phyloP scores from a whole-genome alignment of 1,140 invertebrate species.

The Sinonovacula constricta region DNA sequence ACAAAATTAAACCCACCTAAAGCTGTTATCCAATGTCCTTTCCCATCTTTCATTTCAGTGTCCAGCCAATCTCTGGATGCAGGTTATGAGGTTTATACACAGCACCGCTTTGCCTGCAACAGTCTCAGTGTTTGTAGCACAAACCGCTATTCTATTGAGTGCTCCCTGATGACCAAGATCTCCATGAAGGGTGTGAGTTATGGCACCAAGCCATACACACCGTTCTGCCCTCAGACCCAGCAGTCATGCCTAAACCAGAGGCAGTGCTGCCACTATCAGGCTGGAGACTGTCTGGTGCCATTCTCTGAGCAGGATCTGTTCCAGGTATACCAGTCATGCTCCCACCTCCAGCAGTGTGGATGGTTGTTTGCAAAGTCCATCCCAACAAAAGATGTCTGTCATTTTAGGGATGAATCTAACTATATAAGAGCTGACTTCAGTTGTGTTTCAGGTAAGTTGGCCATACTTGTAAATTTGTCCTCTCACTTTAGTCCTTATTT shows the following conservation, averaged over 20 bases:
- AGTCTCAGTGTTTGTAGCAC: slow-evolving; percentile 1
- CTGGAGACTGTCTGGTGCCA: slow-evolving; percentile 34
- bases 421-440: slow-evolving; percentile 36
- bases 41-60: neutral
- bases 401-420: slow-evolving; percentile 31
- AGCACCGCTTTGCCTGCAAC: slow-evolving; percentile 24
- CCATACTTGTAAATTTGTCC: no score
- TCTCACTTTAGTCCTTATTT: no score
- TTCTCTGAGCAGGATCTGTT: slow-evolving; percentile 19
- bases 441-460: slow-evolving; percentile 45
- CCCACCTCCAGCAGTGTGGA: slow-evolving; percentile 33
- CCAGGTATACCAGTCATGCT: slow-evolving; percentile 28
- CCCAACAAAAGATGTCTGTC: neutral
- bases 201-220: slow-evolving; percentile 41
- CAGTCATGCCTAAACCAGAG: slow-evolving; percentile 4
- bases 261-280: slow-evolving; percentile 20
- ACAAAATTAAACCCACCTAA: no score
- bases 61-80: neutral
- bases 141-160: slow-evolving; percentile 37
- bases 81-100: neutral
- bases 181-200: slow-evolving; percentile 23
- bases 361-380: slow-evolving; percentile 41
- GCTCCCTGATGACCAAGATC: slow-evolving; percentile 19
- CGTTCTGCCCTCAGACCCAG: slow-evolving; percentile 15
- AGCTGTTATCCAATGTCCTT: no score